phyloP scores from a whole-genome alignment of 2,888 invertebrate genomes.

The Yponomeuta sedellus region DNA sequence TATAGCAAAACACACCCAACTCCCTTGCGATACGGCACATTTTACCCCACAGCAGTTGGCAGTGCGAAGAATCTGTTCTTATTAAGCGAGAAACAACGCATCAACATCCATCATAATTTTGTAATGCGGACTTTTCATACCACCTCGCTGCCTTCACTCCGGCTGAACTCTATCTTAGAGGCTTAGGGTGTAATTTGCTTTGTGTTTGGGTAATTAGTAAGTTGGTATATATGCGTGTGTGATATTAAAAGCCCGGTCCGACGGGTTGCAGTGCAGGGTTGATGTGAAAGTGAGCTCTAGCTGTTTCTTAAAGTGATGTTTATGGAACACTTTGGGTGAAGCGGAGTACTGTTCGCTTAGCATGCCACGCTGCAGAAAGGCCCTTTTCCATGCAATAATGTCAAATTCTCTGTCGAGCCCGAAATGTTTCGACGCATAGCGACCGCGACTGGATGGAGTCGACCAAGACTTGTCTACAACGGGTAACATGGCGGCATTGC shows the following conservation, averaged over 20 bases:
- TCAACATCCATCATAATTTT: conserved; percentile 75
- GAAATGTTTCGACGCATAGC: no score
- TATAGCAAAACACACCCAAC: conserved; percentile 2
- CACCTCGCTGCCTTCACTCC: not conserved
- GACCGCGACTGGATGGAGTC: no score
- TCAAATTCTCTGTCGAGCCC: no score
- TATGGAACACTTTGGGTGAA: not conserved
- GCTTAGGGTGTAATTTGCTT: conserved; percentile 3
- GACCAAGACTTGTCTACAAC: no score
- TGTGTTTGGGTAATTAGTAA: conserved; percentile 17
- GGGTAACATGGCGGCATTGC: no score
- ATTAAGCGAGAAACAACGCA: conserved; percentile 65
- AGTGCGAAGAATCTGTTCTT: conserved; percentile 50
- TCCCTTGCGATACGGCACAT: not conserved
- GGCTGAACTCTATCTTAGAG: not conserved
- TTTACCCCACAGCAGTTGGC: not conserved
- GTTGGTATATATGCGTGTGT: conserved; percentile 39
- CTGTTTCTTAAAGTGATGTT: not conserved
- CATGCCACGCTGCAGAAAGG: no score
- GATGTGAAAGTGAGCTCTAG: conserved; percentile 38
- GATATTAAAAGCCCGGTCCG: conserved; percentile 35
- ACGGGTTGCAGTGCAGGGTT: conserved; percentile 25
- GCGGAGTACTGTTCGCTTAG: not conserved
- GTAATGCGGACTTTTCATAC: conserved; percentile 37
- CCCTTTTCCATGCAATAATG: no score